phyloP scores from a whole-genome alignment of 2,888 invertebrate species.

The Pheosia tremula region DNA sequence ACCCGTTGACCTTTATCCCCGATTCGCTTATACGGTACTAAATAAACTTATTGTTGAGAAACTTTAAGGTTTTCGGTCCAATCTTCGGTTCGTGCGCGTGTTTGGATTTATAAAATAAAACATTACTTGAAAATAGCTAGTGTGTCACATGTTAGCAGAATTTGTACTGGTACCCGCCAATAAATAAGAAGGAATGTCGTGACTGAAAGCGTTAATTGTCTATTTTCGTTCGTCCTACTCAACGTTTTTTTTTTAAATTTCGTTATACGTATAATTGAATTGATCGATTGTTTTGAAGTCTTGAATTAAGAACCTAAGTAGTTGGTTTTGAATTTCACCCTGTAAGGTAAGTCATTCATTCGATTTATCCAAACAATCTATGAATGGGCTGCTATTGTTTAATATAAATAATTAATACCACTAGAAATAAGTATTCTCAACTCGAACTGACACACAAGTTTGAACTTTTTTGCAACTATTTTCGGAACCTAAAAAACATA shows the following conservation, averaged over 20 bases:
- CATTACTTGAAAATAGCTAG: neutral
- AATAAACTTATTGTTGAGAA: constrained; percentile 35
- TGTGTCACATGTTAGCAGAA: neutral
- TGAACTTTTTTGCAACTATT: too few relatives aligned
- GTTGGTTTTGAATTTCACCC: too few relatives aligned
- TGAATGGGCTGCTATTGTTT: too few relatives aligned
- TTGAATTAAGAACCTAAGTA: too few relatives aligned
- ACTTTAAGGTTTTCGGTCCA: constrained; percentile 22
- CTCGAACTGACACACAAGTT: too few relatives aligned
- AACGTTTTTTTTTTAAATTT: neutral
- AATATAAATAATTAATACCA: too few relatives aligned
- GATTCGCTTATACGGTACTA: constrained; percentile 24
- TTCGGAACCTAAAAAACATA: too few relatives aligned
- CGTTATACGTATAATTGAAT: neutral
- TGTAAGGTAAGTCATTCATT: too few relatives aligned
- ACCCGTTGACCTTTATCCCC: constrained; percentile 31
- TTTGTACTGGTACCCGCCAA: neutral
- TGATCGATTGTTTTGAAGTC: too few relatives aligned
- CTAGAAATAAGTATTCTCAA: too few relatives aligned
- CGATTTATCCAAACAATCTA: too few relatives aligned
- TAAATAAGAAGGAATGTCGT: neutral
- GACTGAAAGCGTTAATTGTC: constrained; percentile 1
- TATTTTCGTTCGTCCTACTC: neutral
- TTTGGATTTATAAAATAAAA: constrained; percentile 18
- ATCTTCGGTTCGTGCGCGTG: constrained; percentile 26